These are phyloP conservation scores for Acholoe squamosa DNA, from an alignment of 2,888 invertebrate species.

Conservation along the genomic window DNA sequence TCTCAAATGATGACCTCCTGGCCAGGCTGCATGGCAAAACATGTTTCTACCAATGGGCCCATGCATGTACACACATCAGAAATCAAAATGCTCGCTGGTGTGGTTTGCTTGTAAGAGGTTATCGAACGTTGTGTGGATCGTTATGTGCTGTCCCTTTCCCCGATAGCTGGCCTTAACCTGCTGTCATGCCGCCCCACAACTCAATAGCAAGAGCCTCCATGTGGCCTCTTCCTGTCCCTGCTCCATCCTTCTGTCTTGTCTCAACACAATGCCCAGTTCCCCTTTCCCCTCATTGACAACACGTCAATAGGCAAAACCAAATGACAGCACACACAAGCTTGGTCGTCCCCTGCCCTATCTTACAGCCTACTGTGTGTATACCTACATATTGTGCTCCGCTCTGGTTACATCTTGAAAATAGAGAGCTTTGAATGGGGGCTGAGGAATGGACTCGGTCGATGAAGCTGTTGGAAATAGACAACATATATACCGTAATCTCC, in stretches of 20 bases:
- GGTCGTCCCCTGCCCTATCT: neutral
- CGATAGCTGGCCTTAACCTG: neutral
- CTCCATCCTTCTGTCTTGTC: slow-evolving; percentile 37
- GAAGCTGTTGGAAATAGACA: neutral
- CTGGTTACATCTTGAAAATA: neutral
- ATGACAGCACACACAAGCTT: neutral
- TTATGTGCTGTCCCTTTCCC: slow-evolving; percentile 30
- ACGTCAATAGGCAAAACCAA: slow-evolving; percentile 22
- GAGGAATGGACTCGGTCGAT: neutral
- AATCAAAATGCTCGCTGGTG: slow-evolving; percentile 12
- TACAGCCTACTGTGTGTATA: neutral
- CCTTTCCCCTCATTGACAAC: slow-evolving; percentile 29
- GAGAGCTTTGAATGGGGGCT: neutral
- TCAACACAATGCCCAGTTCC: slow-evolving; percentile 25
- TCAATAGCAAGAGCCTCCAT: slow-evolving; percentile 17
- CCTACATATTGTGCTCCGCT: neutral
- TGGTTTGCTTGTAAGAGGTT: slow-evolving; percentile 47
- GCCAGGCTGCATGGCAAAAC: slow-evolving; percentile 30
- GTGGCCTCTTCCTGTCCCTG: slow-evolving; percentile 17
- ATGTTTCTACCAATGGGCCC: neutral
- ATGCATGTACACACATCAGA: slow-evolving; percentile 38
- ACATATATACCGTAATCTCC: too few relatives aligned
- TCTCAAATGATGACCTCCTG: neutral
- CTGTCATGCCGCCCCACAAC: slow-evolving; percentile 9
- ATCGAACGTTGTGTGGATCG: neutral